Base-by-base conservation (phyloP, 2,888 invertebrate genomes). In the Trachelus stipa region DNA sequence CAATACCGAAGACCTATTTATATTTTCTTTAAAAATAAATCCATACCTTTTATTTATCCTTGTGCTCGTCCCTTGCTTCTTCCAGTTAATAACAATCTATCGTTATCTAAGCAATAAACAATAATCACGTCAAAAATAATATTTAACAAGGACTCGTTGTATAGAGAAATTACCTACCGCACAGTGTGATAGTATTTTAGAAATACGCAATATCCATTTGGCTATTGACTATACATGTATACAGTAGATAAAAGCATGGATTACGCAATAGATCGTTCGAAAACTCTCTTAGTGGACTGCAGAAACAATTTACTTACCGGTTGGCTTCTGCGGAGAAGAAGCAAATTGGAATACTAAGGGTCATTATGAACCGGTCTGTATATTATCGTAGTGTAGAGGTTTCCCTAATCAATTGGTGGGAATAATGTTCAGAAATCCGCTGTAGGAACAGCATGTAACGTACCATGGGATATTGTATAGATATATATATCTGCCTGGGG, bases 341-440 rank as follows among this genome's bases (percentile, higher is more conserved):
- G 11, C 69, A 33, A 69, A 15, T 4, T 12, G 33, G 69, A 69
- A 69, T 69, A 69, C 69, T 15, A 30, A 15, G n/a, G 30, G 69
- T 30, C 3, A 69, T 69, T 69, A 69, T 3, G 30, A 69, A 9
- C 6, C 12, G 69, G 69, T n/a, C 12, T 30, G 69, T 69, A 33
- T 69, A 69, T 23, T n/a, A 69, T 30, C 9, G 71, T 12, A 31
- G 71, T 12, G 71, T 4, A 71, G 31, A 71, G 71, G 3, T 71
- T 71, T 71, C 31, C n/a, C 71, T 71, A 71, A 33, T 71, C 71
- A 31, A 71, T 31, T 71, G 71, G 71, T 71, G 33, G 71, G 71
- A 71, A 71, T 71, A 71, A 71, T 30, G 34, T 71, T 33, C 9
- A 12, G 71, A 12, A 31, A 71, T 34, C 23, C 71, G 31, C 31